Conservation (phyloP, 1,140 invertebrate species). For the Diplogasteroides magnus region DNA sequence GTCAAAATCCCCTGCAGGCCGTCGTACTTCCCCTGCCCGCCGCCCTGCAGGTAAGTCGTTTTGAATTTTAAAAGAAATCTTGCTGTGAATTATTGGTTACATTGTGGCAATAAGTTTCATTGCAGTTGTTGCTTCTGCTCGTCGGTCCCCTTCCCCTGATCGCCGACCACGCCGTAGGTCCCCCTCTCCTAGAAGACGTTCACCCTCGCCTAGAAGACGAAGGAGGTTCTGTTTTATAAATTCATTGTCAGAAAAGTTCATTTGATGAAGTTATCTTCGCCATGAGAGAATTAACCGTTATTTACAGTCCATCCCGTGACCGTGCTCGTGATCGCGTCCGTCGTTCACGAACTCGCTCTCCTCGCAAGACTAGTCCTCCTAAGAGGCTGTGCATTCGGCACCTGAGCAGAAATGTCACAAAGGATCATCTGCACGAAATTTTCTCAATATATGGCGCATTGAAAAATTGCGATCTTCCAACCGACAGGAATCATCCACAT, state of each 20-base stretch:
- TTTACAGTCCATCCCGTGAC: background rate
- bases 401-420: slow-evolving; percentile 10
- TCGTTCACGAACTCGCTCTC: slow-evolving; percentile 29
- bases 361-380: slow-evolving; percentile 6
- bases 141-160: slow-evolving; percentile 9
- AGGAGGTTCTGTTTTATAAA: background rate
- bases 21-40: background rate
- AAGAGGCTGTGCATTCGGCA: slow-evolving; percentile 9
- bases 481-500: slow-evolving; percentile 77
- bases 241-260: background rate
- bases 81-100: slow-evolving; percentile 1
- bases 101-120: background rate
- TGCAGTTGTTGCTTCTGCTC: background rate
- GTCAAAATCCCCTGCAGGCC: slow-evolving; percentile 4
- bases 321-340: slow-evolving; percentile 26
- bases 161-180: slow-evolving; percentile 14
- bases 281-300: background rate
- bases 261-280: background rate
- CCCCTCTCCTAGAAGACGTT: slow-evolving; percentile 35
- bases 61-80: background rate
- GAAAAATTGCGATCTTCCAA: slow-evolving; percentile 80
- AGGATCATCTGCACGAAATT: slow-evolving; percentile 83
- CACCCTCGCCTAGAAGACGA: slow-evolving; percentile 34
- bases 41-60: background rate
- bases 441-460: slow-evolving; percentile 85